A percentile compares a stretch with the other conserved stretches of the same genome.
Evolutionary conservation across 2,888 invertebrate genomes (phyloP).

Genomic region (Anthrax anthrax): DNA sequence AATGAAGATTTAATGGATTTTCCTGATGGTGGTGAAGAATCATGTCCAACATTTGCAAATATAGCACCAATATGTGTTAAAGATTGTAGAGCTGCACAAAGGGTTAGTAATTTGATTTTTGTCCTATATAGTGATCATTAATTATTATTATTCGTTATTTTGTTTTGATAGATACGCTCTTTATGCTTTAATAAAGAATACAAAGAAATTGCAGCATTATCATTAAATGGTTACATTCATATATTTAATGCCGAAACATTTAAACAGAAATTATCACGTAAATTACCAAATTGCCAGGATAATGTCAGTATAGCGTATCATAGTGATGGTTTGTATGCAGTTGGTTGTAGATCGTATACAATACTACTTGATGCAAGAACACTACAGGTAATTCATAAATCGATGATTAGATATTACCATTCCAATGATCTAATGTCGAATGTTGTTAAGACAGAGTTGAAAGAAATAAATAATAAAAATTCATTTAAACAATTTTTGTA

Average conservation of each 20-base stretch:
- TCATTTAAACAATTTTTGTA: conserved; percentile 22
- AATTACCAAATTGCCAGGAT: conserved; percentile 79
- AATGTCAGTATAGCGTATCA: conserved; percentile 85
- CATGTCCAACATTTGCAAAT: conserved; percentile 37
- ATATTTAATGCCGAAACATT: conserved; percentile 85
- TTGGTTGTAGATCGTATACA: conserved; percentile 88
- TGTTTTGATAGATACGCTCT: conserved; percentile 48
- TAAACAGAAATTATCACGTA: conserved; percentile 71
- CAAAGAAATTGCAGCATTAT: conserved; percentile 79
- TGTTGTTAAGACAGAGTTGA: too few relatives aligned
- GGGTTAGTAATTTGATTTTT: conserved; percentile 34
- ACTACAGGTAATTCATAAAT: conserved; percentile 46
- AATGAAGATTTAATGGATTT: conserved; percentile 36
- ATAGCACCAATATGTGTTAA: conserved; percentile 56
- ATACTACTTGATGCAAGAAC: conserved; percentile 79
- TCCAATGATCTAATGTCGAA: too few relatives aligned
- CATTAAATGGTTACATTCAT: conserved; percentile 87
- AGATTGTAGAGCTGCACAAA: conserved; percentile 64
- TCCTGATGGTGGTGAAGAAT: conserved; percentile 28
- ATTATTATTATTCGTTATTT: conserved; percentile 12
- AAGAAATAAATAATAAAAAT: neutral
- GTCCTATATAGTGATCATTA: conserved; percentile 21
- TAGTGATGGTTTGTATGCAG: conserved; percentile 76
- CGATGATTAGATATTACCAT: too few relatives aligned
- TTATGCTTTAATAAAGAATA: conserved; percentile 74